A percentile compares a stretch with the other conserved stretches of the same genome.
Evolutionary conservation across 92 coral and sea anemone genomes (phyloP).

Genomic region (Epizoanthus illoricatus): DNA sequence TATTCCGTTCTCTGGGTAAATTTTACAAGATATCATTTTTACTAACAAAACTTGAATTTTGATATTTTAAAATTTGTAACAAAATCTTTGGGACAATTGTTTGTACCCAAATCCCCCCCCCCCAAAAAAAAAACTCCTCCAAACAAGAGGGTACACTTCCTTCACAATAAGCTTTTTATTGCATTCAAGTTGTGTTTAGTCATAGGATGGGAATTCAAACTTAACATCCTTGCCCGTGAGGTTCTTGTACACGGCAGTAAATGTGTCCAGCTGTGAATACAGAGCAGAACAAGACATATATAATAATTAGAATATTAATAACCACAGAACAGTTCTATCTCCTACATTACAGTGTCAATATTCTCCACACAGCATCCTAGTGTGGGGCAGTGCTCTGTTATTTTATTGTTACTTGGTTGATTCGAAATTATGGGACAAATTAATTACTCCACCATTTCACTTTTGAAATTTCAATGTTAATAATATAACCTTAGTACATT

Average conservation of each 20-base stretch:
- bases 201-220: conserved; percentile 89
- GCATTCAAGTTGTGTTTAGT: conserved; percentile 54
- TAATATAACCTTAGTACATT: too few relatives aligned
- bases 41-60: too few relatives aligned
- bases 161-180: conserved; percentile 23
- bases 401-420: background rate
- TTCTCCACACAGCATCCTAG: background rate
- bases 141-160: background rate
- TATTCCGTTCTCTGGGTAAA: too few relatives aligned
- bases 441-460: too few relatives aligned
- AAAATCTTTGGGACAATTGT: too few relatives aligned
- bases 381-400: background rate
- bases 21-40: too few relatives aligned
- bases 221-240: conserved; percentile 96
- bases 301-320: background rate
- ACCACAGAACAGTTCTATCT: background rate
- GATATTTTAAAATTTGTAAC: too few relatives aligned
- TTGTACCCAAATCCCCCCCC: background rate
- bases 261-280: conserved; percentile 82
- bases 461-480: too few relatives aligned
- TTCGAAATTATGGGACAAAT: background rate
- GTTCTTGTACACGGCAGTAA: conserved; percentile 93
- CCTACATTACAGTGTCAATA: background rate
- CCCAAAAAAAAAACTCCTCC: background rate
- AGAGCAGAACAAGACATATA: background rate